Evolutionary conservation across 2,888 invertebrate genomes (phyloP).

Genomic region (Dasysyrphus albostriatus): DNA sequence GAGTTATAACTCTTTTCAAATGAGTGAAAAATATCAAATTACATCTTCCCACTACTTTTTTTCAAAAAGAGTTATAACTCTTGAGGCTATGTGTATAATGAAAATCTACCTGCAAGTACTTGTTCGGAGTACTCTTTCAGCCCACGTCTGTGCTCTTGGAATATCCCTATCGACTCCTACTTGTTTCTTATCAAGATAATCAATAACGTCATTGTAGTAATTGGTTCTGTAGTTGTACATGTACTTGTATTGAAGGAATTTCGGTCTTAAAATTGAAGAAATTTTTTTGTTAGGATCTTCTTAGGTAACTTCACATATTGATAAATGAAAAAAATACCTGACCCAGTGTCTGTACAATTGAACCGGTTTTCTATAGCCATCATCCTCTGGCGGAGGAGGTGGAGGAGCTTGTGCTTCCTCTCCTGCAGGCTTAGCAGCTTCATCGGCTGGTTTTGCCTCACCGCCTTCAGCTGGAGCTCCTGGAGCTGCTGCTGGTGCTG

Average conservation of each 20-base stretch:
- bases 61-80: too few relatives aligned
- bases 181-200: constrained; percentile 91
- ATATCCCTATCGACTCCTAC: constrained; percentile 88
- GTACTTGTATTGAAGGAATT: constrained; percentile 92
- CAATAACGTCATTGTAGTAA: constrained; percentile 94
- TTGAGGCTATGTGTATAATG: too few relatives aligned
- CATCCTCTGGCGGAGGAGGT: constrained; percentile 84
- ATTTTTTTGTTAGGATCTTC: not conserved
- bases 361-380: constrained; percentile 88
- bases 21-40: not conserved
- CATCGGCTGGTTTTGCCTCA: constrained; percentile 80
- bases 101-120: constrained; percentile 84
- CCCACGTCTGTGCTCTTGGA: constrained; percentile 93
- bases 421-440: constrained; percentile 84
- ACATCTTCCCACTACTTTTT: too few relatives aligned
- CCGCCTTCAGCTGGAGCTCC: constrained; percentile 79
- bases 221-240: constrained; percentile 93
- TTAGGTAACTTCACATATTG: not conserved
- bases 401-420: constrained; percentile 84
- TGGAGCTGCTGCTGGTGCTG: constrained; percentile 73
- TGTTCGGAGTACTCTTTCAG: constrained; percentile 91
- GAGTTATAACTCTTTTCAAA: too few relatives aligned
- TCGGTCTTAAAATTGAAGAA: constrained; percentile 86
- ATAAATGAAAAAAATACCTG: constrained; percentile 84
- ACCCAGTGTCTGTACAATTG: constrained; percentile 92